Evolutionary conservation across 2,888 invertebrate species (phyloP), one percentile per base, ranked within the genome.

Genomic region (Eupithecia subfuscata): DNA sequence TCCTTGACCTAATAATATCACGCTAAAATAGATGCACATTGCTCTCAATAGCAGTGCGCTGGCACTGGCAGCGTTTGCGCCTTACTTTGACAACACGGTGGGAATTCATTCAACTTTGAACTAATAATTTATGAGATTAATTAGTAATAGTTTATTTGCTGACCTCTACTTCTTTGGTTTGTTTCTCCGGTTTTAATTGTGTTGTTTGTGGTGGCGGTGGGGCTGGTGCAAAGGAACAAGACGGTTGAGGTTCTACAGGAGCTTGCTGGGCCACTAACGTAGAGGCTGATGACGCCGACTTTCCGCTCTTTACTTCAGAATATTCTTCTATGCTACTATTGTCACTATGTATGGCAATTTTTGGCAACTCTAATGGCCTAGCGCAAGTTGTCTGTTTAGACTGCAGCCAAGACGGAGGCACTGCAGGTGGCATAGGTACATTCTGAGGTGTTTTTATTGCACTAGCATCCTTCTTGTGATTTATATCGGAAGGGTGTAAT

Each of bases 151-250:
- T 77, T 30, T 78, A 69, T 86, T 83, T 81, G 90, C 95, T 95
- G 92, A 95, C 95, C 95, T 95, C 95, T 80, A 93, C 93, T 92
- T 95, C 95, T 90, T 92, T 91, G 16, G 91, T 86, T 80, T 87
- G 90, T 82, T 87, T 87, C 75, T 91, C 90, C 71, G 91, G 91
- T 86, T 91, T 93, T 80, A 91, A 90, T 80, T 91, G 94, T 75
- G 89, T 82, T 75, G 85, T 80, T 71, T 86, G 84, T 78, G 82
- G 84, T 67, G 88, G 83, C 77, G 82, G 83, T 48, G 83, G 84
- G 43, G 88, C 87, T 74, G 89, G 86, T 74, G 83, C 88, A 83
- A 88, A 93, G 34, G 95, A 95, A 83, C 95, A 94, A 79, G 95
- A 93, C 52, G 95, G 93, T 80, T 91, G 91, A 71, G 89, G 88